A percentile compares a stretch with the other conserved stretches of the same genome.
Evolutionary conservation across 2,113 vertebrate genomes (phyloP).

Genomic region (Turnix velox): DNA sequence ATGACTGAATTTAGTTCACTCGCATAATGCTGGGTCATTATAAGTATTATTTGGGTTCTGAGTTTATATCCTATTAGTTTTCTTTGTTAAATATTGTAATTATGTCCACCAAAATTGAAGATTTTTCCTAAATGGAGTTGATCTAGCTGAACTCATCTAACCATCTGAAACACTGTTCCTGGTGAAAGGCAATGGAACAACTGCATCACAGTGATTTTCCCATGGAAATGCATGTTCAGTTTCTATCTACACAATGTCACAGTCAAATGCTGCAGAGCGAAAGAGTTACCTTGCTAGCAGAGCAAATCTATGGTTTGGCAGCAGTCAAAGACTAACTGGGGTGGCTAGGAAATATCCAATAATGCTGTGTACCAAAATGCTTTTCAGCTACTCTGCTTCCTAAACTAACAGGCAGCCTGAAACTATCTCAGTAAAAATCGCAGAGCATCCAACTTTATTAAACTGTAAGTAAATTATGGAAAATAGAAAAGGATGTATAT

Average conservation of each 20-base stretch:
- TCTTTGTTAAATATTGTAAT: background rate
- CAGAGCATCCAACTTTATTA: background rate
- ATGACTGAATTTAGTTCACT: background rate
- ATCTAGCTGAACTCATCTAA: accelerated
- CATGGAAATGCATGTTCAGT: background rate
- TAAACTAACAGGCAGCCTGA: background rate
- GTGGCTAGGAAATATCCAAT: background rate
- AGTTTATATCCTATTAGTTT: background rate
- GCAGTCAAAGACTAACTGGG: background rate
- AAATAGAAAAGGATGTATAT: background rate
- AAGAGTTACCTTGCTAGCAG: background rate
- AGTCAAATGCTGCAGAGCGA: background rate
- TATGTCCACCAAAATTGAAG: background rate
- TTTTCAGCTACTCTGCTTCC: background rate
- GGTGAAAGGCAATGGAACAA: background rate
- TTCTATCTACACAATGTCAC: background rate
- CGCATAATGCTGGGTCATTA: background rate
- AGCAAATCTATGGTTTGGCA: background rate
- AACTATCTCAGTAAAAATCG: background rate
- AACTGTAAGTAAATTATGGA: background rate
- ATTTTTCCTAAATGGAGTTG: background rate
- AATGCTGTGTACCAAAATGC: background rate
- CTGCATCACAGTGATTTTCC: background rate
- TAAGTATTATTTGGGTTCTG: background rate
- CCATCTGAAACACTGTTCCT: background rate